Conservation (phyloP, 2,797 vertebrate species). For the Kryptopterus vitreolus region DNA sequence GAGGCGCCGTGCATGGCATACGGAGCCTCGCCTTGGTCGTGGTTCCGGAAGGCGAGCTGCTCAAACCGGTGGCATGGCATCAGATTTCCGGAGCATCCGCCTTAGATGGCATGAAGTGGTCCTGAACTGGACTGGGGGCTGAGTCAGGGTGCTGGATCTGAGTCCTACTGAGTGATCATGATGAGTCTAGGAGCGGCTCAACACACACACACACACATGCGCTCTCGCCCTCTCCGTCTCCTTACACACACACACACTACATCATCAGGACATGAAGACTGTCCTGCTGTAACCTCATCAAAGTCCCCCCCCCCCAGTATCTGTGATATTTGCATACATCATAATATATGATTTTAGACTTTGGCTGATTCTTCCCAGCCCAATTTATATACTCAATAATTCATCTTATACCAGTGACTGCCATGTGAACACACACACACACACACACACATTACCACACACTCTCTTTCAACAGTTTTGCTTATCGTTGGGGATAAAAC, state of each 20-base stretch:
- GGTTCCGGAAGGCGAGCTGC: neutral
- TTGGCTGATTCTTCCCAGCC: too few relatives aligned
- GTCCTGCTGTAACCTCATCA: neutral
- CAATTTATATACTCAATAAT: too few relatives aligned
- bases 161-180: conserved; percentile 6
- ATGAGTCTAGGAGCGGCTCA: neutral
- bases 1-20: conserved; percentile 37
- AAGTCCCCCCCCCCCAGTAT: neutral
- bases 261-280: conserved; percentile 15
- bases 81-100: neutral
- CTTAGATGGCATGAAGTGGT: neutral
- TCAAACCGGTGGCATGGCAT: neutral
- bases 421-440: too few relatives aligned
- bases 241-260: neutral
- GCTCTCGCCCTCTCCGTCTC: neutral
- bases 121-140: neutral
- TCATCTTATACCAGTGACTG: too few relatives aligned
- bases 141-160: conserved; percentile 8
- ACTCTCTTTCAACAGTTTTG: too few relatives aligned
- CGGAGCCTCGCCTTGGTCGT: conserved; percentile 17
- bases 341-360: too few relatives aligned
- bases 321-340: neutral
- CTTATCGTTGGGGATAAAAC: too few relatives aligned
- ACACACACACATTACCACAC: too few relatives aligned
- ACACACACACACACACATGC: neutral